Percentiles rank a stretch among this genome's conserved stretches.
These are phyloP conservation scores for Dryas iulia DNA, from an alignment of 1,140 invertebrate species.

Conservation along the genomic window DNA sequence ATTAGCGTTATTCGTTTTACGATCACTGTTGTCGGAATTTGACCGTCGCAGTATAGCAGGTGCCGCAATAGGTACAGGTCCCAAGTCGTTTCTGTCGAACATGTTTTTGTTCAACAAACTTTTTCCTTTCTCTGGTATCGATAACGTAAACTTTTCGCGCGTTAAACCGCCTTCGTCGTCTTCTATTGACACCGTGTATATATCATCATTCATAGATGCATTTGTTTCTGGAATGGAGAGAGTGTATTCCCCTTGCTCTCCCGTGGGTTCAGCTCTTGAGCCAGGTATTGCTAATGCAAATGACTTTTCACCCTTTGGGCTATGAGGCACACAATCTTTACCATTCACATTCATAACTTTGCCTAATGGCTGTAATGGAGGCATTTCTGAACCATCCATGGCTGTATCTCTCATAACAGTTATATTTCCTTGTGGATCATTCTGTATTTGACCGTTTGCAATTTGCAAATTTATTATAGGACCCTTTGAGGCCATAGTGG, in stretches of 20 bases:
- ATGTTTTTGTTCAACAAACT: slow-evolving; percentile 69
- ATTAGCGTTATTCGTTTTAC: slow-evolving; percentile 62
- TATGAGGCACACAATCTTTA: slow-evolving; percentile 60
- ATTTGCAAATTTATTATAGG: slow-evolving; percentile 78
- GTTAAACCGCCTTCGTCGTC: slow-evolving; percentile 65
- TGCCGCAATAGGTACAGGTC: slow-evolving; percentile 52
- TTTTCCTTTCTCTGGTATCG: slow-evolving; percentile 77
- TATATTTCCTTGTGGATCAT: slow-evolving; percentile 77
- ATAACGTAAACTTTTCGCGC: slow-evolving; percentile 68
- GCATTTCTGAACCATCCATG: slow-evolving; percentile 62
- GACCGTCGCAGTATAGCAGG: slow-evolving; percentile 75
- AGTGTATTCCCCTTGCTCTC: slow-evolving; percentile 74
- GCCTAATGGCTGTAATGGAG: slow-evolving; percentile 65
- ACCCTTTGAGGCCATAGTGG: slow-evolving; percentile 74
- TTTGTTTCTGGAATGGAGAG: slow-evolving; percentile 78
- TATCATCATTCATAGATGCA: slow-evolving; percentile 75
- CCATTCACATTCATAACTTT: slow-evolving; percentile 61
- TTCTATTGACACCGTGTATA: slow-evolving; percentile 76
- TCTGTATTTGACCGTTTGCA: slow-evolving; percentile 77
- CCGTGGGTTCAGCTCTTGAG: slow-evolving; percentile 74
- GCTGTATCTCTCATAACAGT: slow-evolving; percentile 75
- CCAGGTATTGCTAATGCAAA: slow-evolving; percentile 70
- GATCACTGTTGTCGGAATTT: slow-evolving; percentile 74
- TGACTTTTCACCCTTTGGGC: slow-evolving; percentile 59
- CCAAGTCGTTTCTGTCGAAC: slow-evolving; percentile 59